Conservation (phyloP, 1,140 invertebrate species). For the Drosophila bipectinata region DNA sequence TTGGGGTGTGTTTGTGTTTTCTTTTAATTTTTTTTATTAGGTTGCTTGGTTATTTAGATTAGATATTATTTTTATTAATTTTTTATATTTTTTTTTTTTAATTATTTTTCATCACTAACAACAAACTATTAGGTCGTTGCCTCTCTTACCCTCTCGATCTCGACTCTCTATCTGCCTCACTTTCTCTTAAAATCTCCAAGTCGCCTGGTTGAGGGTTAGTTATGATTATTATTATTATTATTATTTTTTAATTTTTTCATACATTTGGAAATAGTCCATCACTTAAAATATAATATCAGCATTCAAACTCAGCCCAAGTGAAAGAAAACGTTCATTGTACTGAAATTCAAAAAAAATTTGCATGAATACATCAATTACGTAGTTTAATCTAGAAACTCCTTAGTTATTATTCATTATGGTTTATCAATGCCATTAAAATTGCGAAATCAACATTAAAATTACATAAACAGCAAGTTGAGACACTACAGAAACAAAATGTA, state of each 20-base stretch:
- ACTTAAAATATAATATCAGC: conserved; percentile 17
- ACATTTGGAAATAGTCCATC: conserved; percentile 31
- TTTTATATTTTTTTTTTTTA: conserved; percentile 34
- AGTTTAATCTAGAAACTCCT: conserved; percentile 35
- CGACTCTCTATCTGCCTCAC: conserved; percentile 36
- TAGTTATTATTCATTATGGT: conserved; percentile 44
- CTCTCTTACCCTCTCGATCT: conserved; percentile 21
- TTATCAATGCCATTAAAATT: conserved; percentile 53
- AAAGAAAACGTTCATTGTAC: conserved; percentile 65
- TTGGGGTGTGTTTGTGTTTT: conserved; percentile 41
- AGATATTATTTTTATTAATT: conserved; percentile 8
- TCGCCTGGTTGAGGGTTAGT: conserved; percentile 54
- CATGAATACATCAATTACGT: conserved; percentile 34
- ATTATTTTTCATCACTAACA: conserved; percentile 54
- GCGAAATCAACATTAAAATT: conserved; percentile 36
- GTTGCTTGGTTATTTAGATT: conserved; percentile 5
- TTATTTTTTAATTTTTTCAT: conserved; percentile 25
- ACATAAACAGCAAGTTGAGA: conserved; percentile 74
- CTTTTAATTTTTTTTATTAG: conserved; percentile 5
- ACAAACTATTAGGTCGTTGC: conserved; percentile 16
- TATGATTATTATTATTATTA: conserved; percentile 26
- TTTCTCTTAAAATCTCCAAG: conserved; percentile 31
- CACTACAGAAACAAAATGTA: conserved; percentile 66
- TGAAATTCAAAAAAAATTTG: conserved; percentile 34
- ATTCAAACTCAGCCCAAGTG: background rate